These are phyloP conservation scores for Lophius piscatorius DNA, from an alignment of 2,113 vertebrate genomes.

Conservation along the genomic window DNA sequence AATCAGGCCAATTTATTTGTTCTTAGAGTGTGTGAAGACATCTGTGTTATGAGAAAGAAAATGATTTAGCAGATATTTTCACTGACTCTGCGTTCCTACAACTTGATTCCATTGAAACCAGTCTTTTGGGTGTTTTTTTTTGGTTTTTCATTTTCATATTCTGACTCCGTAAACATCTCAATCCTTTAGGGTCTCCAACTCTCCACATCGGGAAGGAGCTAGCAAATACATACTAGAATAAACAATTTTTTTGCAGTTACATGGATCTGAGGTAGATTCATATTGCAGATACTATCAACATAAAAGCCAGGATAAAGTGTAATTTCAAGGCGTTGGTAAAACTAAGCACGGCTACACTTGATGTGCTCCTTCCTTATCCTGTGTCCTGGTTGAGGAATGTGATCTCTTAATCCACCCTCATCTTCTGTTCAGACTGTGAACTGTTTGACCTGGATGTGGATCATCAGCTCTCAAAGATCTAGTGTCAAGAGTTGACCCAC, in stretches of 20 bases:
- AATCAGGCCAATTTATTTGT: too few relatives aligned
- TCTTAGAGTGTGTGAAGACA: too few relatives aligned
- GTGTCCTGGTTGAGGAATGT: slow-evolving; percentile 45
- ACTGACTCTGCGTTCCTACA: too few relatives aligned
- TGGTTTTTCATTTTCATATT: too few relatives aligned
- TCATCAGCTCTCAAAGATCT: slow-evolving; percentile 13
- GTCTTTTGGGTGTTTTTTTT: too few relatives aligned
- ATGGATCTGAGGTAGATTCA: background rate
- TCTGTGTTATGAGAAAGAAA: too few relatives aligned
- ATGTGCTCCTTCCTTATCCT: slow-evolving; percentile 8
- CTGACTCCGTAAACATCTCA: too few relatives aligned
- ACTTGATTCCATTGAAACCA: too few relatives aligned
- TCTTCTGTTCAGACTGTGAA: slow-evolving; percentile 48
- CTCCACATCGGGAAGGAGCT: background rate
- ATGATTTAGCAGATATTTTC: too few relatives aligned
- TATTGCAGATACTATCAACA: background rate
- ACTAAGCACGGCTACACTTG: background rate
- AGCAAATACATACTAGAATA: too few relatives aligned
- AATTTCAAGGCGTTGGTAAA: background rate
- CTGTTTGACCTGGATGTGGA: slow-evolving; percentile 34
- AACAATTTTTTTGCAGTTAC: background rate
- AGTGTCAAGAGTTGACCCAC: background rate
- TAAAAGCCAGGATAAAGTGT: slow-evolving; percentile 1
- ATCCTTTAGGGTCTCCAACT: too few relatives aligned
- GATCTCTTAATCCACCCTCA: slow-evolving; percentile 53